phyloP scores from a whole-genome alignment of 2,797 vertebrate species.

The Melanotaenia nigrans region DNA sequence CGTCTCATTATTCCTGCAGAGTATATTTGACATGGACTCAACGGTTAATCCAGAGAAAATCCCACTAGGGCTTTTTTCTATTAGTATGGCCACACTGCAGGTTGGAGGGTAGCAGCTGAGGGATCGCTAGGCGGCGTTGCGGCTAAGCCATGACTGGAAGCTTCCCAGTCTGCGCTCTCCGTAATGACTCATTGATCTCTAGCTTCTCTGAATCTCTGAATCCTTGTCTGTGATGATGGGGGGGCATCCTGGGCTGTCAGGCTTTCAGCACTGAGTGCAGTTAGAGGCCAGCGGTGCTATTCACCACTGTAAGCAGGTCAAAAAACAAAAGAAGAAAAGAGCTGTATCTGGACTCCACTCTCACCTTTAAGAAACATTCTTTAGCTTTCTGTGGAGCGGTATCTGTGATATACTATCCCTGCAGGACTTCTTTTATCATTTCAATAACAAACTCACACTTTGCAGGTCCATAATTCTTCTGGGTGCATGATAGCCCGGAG shows the following conservation, averaged over 20 bases:
- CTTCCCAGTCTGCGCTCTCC: slow-evolving; percentile 49
- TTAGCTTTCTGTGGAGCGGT: too few species aligned
- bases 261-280: slow-evolving; percentile 64
- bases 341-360: too few species aligned
- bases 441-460: slow-evolving; percentile 69
- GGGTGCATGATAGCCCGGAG: slow-evolving; percentile 63
- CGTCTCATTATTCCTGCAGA: slow-evolving; percentile 63
- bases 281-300: slow-evolving; percentile 57
- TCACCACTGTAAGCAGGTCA: too few species aligned
- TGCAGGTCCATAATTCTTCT: slow-evolving; percentile 63
- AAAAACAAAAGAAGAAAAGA: slow-evolving; percentile 7
- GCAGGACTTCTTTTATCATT: slow-evolving; percentile 60
- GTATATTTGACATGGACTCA: slow-evolving; percentile 72
- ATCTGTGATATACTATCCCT: too few species aligned
- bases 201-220: slow-evolving; percentile 59
- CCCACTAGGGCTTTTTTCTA: slow-evolving; percentile 45
- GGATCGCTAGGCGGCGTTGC: slow-evolving; percentile 43
- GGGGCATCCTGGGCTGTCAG: slow-evolving; percentile 59
- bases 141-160: slow-evolving; percentile 57
- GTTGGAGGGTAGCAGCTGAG: slow-evolving; percentile 47
- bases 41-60: slow-evolving; percentile 71
- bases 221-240: slow-evolving; percentile 73
- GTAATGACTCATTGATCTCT: slow-evolving; percentile 73
- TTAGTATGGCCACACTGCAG: slow-evolving; percentile 26
- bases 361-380: too few species aligned